Conservation (phyloP, 2,113 vertebrate species). For the Osmerus eperlanus region DNA sequence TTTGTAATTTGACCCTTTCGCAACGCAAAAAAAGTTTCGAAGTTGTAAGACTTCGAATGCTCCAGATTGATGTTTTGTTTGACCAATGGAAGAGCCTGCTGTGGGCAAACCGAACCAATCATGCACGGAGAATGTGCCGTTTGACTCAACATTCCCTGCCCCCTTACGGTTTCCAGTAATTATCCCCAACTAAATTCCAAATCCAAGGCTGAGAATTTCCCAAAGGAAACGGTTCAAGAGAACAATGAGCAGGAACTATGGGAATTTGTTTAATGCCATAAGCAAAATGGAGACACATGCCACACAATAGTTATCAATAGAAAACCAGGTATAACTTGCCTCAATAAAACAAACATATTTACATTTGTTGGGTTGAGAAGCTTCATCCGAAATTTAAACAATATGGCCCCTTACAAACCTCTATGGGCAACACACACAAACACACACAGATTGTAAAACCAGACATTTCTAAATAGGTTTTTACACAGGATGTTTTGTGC, state of each 20-base stretch:
- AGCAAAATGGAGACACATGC: slow-evolving; percentile 8
- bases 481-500: slow-evolving; percentile 55
- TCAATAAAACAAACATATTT: too few relatives aligned
- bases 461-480: slow-evolving; percentile 12
- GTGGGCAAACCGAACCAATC: slow-evolving; percentile 44
- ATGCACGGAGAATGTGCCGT: slow-evolving; percentile 28
- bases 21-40: slow-evolving; percentile 72
- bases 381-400: too few relatives aligned
- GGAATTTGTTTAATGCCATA: slow-evolving; percentile 21
- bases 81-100: not conserved
- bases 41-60: slow-evolving; percentile 57
- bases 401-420: not conserved
- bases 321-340: too few relatives aligned
- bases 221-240: slow-evolving; percentile 66
- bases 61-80: slow-evolving; percentile 58
- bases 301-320: not conserved
- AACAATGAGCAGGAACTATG: slow-evolving; percentile 71
- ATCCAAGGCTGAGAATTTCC: slow-evolving; percentile 60
- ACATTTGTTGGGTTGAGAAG: too few relatives aligned
- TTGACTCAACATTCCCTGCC: slow-evolving; percentile 39
- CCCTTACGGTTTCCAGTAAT: slow-evolving; percentile 70
- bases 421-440: not conserved
- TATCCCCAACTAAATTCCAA: slow-evolving; percentile 49
- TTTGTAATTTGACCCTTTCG: slow-evolving; percentile 70
- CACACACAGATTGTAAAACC: not conserved